These are phyloP conservation scores for Chromoteleia sp. DNA, from an alignment of 2,888 invertebrate species.

Conservation along the genomic window DNA sequence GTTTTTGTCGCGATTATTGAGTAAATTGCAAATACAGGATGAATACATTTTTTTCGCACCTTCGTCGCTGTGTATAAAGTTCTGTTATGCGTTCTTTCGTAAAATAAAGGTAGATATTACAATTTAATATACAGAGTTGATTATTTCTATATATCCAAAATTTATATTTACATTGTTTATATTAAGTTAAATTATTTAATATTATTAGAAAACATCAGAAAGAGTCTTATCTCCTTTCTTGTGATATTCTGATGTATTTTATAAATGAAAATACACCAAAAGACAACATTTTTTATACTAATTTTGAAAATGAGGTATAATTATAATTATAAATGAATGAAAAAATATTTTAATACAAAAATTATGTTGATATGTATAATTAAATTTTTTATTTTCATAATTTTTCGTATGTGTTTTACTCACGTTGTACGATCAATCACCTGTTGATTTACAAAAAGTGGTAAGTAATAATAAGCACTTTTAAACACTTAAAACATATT, in stretches of 20 bases:
- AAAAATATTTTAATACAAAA: not conserved
- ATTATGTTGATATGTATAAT: too few species aligned
- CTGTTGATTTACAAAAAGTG: not conserved
- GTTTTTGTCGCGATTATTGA: conserved; percentile 63
- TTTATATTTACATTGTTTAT: not conserved
- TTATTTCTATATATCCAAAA: not conserved
- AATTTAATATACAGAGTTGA: conserved; percentile 34
- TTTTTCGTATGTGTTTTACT: not conserved
- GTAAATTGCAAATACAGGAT: conserved; percentile 61
- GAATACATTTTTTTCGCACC: conserved; percentile 69
- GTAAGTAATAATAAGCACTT: conserved; percentile 2
- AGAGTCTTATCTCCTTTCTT: too few species aligned
- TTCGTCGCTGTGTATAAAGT: conserved; percentile 73
- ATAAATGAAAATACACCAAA: too few species aligned
- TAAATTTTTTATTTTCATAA: not conserved
- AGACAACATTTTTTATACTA: too few species aligned
- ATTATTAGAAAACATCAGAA: not conserved
- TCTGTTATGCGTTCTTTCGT: conserved; percentile 77
- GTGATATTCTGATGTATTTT: too few species aligned
- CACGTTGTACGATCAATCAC: not conserved
- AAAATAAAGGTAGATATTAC: conserved; percentile 63
- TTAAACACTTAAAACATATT: not conserved
- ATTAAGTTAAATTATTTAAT: not conserved
- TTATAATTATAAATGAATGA: too few species aligned
- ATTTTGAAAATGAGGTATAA: too few species aligned